Evolutionary conservation across 2,113 vertebrate genomes (phyloP).

Genomic region (Ranitomeya imitator): DNA sequence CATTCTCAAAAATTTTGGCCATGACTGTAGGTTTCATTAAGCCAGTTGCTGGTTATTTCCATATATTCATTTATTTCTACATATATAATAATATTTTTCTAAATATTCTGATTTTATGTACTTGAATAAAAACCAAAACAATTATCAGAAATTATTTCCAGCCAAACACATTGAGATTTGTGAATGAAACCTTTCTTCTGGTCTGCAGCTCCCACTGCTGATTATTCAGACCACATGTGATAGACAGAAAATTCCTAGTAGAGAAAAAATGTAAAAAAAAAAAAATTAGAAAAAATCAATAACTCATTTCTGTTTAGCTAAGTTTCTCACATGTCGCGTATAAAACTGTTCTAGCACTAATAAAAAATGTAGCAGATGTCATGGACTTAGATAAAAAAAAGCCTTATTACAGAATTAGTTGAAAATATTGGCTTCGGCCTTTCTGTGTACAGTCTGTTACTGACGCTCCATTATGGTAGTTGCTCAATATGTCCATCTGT

Average conservation of each 20-base stretch:
- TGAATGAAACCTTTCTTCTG: slow-evolving; percentile 26
- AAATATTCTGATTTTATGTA: slow-evolving; percentile 1
- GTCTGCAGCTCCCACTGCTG: background rate
- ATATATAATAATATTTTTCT: background rate
- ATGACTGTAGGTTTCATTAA: background rate
- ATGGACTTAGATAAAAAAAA: slow-evolving; percentile 12
- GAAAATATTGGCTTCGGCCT: background rate
- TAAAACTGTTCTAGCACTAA: background rate
- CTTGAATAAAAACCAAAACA: background rate
- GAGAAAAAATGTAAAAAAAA: background rate
- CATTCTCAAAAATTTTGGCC: no score
- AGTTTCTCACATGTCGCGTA: background rate
- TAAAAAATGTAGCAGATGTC: slow-evolving; percentile 34
- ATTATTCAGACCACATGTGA: slow-evolving; percentile 35
- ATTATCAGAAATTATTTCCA: slow-evolving; percentile 3
- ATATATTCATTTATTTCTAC: background rate
- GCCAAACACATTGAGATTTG: slow-evolving; percentile 16
- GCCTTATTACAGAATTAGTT: slow-evolving; percentile 18
- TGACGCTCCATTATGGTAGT: background rate
- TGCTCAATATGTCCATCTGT: slow-evolving; percentile 43
- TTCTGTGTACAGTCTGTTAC: slow-evolving; percentile 19
- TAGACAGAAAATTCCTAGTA: background rate
- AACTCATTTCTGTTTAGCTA: background rate
- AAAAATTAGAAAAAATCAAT: slow-evolving; percentile 8
- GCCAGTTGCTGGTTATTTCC: background rate